Conservation (phyloP, 1,140 invertebrate species). For the Drosophila jambulina region DNA sequence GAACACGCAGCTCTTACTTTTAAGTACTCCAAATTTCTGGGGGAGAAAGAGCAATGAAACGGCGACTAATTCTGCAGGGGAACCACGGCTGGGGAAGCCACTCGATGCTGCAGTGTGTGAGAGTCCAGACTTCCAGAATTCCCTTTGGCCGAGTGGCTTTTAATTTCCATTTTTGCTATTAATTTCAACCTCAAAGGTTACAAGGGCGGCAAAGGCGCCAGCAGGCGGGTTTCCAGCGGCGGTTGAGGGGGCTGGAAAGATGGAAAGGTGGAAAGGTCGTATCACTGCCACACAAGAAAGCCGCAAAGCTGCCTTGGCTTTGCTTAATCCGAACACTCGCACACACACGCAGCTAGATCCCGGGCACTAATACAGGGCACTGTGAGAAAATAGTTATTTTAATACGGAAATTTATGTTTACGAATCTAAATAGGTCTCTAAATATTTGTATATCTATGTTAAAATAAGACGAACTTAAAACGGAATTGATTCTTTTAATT, state of each 20-base stretch:
- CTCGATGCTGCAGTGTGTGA: slow-evolving; percentile 1
- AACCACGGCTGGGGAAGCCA: background rate
- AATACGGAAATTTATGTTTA: background rate
- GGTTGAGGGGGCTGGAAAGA: background rate
- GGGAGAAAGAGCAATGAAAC: background rate
- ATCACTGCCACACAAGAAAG: slow-evolving; percentile 73
- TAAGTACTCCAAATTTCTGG: slow-evolving; percentile 1
- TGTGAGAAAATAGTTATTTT: background rate
- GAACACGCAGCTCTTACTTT: slow-evolving; percentile 27
- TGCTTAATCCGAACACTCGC: slow-evolving; percentile 64
- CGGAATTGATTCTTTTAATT: too few species aligned
- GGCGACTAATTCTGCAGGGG: background rate
- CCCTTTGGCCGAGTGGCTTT: slow-evolving; percentile 49
- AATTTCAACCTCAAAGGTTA: slow-evolving; percentile 74
- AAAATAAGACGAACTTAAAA: too few species aligned
- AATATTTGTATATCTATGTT: too few species aligned
- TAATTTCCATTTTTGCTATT: slow-evolving; percentile 81
- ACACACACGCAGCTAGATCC: slow-evolving; percentile 34
- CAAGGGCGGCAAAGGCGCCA: slow-evolving; percentile 43
- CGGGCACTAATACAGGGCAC: slow-evolving; percentile 42
- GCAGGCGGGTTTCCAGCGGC: background rate
- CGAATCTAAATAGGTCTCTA: too few species aligned
- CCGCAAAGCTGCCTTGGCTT: slow-evolving; percentile 73
- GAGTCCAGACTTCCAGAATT: slow-evolving; percentile 14
- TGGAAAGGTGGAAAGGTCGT: slow-evolving; percentile 12